Conservation (phyloP, 2,888 invertebrate genomes). For the Cerastis leucographa region DNA sequence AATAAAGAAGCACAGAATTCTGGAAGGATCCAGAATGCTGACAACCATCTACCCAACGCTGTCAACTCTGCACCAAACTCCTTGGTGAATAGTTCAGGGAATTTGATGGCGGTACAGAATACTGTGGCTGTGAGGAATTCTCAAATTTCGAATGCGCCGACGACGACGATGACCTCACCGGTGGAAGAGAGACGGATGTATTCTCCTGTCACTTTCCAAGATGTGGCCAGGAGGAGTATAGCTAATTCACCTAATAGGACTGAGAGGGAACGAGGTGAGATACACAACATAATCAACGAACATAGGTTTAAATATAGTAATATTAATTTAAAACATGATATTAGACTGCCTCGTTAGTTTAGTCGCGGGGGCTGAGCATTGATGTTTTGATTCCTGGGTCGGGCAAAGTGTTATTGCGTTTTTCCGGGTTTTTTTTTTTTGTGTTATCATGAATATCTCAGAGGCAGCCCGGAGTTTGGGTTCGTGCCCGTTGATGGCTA, state of each 20-base stretch:
- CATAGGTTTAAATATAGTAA: background rate
- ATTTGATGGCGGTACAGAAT: slow-evolving; percentile 68
- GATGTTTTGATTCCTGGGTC: background rate
- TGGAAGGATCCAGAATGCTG: slow-evolving; percentile 58
- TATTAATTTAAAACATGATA: too few species aligned
- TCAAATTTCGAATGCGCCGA: slow-evolving; percentile 58
- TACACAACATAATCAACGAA: background rate
- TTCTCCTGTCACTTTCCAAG: slow-evolving; percentile 96
- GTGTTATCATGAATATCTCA: background rate
- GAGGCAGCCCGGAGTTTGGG: background rate
- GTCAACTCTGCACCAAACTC: slow-evolving; percentile 77
- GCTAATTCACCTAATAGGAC: slow-evolving; percentile 93
- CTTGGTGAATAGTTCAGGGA: slow-evolving; percentile 70
- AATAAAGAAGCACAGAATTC: slow-evolving; percentile 73
- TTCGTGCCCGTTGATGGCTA: background rate
- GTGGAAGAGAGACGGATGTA: slow-evolving; percentile 93
- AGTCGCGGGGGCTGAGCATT: background rate
- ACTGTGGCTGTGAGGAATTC: slow-evolving; percentile 67
- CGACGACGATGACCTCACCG: slow-evolving; percentile 82
- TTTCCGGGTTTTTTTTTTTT: too few species aligned
- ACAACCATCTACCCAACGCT: slow-evolving; percentile 74
- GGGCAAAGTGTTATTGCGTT: background rate
- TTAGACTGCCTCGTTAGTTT: background rate
- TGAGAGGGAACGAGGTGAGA: slow-evolving; percentile 79
- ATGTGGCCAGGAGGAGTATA: slow-evolving; percentile 94